phyloP scores from a whole-genome alignment of 1,140 invertebrate species.

The Achatina immaculata region DNA sequence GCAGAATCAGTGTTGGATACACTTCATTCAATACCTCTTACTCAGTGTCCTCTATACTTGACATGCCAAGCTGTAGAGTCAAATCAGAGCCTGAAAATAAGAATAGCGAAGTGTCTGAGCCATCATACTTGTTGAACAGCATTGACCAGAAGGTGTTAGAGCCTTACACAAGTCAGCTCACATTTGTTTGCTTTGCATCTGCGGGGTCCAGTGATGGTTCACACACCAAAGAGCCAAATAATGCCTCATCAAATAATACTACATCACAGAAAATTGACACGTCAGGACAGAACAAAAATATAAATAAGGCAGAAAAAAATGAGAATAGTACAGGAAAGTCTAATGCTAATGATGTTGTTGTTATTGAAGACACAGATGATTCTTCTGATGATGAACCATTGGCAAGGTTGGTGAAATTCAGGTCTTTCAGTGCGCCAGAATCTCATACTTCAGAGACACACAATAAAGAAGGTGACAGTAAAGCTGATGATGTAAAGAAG shows the following conservation, averaged over 20 bases:
- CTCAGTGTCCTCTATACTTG: constrained; percentile 35
- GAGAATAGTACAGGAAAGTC: not conserved
- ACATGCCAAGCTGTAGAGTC: constrained; percentile 17
- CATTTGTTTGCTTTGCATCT: not conserved
- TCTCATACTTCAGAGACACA: not conserved
- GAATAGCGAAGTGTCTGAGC: not conserved
- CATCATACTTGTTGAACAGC: no score
- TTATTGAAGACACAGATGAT: constrained; percentile 32
- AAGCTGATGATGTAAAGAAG: not conserved
- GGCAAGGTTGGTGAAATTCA: constrained; percentile 21
- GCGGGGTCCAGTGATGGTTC: not conserved
- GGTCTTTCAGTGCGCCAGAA: not conserved
- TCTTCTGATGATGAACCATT: constrained; percentile 38
- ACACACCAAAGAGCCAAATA: not conserved
- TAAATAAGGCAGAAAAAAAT: not conserved
- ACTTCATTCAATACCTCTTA: constrained; percentile 22
- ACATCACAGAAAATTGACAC: not conserved
- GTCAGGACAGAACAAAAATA: no score
- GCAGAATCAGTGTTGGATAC: constrained; percentile 4
- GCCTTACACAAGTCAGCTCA: not conserved
- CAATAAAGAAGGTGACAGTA: not conserved
- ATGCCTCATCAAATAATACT: not conserved
- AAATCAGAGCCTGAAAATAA: constrained; percentile 22
- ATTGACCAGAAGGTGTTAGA: not conserved
- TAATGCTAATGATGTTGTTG: not conserved